Conservation (phyloP, 1,140 invertebrate species). For the Drosophila ambigua region DNA sequence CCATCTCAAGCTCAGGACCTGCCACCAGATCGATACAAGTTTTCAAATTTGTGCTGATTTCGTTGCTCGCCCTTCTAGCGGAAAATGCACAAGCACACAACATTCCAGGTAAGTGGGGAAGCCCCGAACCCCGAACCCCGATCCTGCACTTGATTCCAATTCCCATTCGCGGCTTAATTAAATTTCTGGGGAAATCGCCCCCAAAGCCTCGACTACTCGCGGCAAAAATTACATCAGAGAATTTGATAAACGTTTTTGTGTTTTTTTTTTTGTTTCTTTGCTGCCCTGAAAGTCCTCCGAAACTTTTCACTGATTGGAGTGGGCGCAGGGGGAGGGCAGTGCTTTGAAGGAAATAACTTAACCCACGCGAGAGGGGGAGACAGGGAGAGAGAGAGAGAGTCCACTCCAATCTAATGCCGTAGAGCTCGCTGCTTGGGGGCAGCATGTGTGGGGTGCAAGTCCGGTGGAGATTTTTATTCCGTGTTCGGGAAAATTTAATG, state of each 20-base stretch:
- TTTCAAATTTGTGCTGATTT: slow-evolving; percentile 59
- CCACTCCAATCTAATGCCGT: too few relatives aligned
- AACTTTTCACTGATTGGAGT: slow-evolving; percentile 29
- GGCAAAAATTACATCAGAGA: slow-evolving; percentile 22
- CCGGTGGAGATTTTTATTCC: slow-evolving; percentile 55
- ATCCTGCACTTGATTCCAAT: not conserved
- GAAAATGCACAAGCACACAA: slow-evolving; percentile 70
- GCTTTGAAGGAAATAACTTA: too few relatives aligned
- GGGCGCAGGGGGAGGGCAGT: not conserved
- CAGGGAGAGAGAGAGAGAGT: too few relatives aligned
- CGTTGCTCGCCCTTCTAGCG: slow-evolving; percentile 59
- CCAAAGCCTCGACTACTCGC: slow-evolving; percentile 11
- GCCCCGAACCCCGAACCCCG: too few relatives aligned
- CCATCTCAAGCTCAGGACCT: slow-evolving; percentile 14
- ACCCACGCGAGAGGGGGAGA: too few relatives aligned
- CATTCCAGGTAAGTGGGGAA: slow-evolving; percentile 65
- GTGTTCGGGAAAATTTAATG: slow-evolving; percentile 65
- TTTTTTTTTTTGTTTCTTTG: slow-evolving; percentile 1
- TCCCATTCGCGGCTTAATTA: slow-evolving; percentile 21
- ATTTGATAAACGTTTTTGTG: slow-evolving; percentile 1
- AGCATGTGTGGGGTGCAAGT: slow-evolving; percentile 28
- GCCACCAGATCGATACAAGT: slow-evolving; percentile 42
- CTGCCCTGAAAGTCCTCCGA: slow-evolving; percentile 18
- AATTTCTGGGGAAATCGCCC: slow-evolving; percentile 31
- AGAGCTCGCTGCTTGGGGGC: not conserved